Evolutionary conservation across 1,140 invertebrate genomes (phyloP).

Genomic region (Sitophilus oryzae): DNA sequence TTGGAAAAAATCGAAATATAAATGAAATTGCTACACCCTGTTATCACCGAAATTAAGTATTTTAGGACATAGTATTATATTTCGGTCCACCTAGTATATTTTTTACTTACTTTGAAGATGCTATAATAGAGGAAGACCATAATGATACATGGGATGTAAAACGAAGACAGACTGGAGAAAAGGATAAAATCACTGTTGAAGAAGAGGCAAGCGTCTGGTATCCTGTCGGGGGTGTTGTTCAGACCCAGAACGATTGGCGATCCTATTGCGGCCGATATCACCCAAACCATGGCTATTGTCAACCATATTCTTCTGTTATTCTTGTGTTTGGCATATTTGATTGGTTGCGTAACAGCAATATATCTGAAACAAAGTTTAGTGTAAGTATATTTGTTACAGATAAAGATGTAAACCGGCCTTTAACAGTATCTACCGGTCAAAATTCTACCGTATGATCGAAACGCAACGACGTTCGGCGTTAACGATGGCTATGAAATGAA

Average conservation of each 20-base stretch:
- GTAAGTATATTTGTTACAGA: too few relatives aligned
- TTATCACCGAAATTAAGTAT: too few relatives aligned
- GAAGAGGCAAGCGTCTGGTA: slow-evolving; percentile 82
- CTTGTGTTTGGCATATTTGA: slow-evolving; percentile 98
- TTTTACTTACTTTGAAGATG: slow-evolving; percentile 82
- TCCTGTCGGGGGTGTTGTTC: slow-evolving; percentile 79
- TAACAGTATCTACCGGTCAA: too few relatives aligned
- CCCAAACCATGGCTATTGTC: slow-evolving; percentile 95
- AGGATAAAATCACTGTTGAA: slow-evolving; percentile 98
- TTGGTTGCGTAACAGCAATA: slow-evolving; percentile 97
- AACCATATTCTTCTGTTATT: slow-evolving; percentile 91
- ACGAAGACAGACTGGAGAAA: slow-evolving; percentile 94
- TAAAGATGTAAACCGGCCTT: too few relatives aligned
- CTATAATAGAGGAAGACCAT: slow-evolving; percentile 98
- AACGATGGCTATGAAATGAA: too few relatives aligned
- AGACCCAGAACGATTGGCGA: slow-evolving; percentile 93
- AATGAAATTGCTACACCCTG: too few relatives aligned
- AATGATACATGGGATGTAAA: slow-evolving; percentile 98
- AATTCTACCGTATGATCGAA: too few relatives aligned
- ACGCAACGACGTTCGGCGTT: too few relatives aligned
- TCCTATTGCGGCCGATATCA: slow-evolving; percentile 93
- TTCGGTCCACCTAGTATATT: background rate
- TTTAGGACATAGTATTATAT: slow-evolving; percentile 3
- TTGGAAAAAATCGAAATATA: too few relatives aligned
- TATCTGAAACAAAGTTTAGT: slow-evolving; percentile 64